phyloP scores from a whole-genome alignment of 2,797 vertebrate genomes.

The Mormyrus hasselquistii region DNA sequence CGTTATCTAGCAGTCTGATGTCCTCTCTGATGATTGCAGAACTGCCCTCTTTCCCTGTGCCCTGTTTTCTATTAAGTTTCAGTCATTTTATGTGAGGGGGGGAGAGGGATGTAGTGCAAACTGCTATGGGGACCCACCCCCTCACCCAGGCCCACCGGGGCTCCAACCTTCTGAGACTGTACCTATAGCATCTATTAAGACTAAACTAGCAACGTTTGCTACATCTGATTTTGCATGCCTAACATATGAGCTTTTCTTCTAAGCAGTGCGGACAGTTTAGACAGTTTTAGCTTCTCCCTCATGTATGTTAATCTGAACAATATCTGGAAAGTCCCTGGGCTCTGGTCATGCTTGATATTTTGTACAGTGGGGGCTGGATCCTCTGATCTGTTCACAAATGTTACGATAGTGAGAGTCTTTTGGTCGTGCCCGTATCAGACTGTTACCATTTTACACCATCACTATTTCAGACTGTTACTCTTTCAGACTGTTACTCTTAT shows the following conservation, averaged over 20 bases:
- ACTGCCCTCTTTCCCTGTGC: background rate
- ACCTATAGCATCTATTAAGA: background rate
- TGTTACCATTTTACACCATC: background rate
- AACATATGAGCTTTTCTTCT: background rate
- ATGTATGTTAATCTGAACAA: background rate
- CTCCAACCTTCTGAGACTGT: background rate
- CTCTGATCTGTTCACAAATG: background rate
- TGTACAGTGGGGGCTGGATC: background rate
- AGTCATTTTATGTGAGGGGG: background rate
- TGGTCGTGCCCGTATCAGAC: background rate
- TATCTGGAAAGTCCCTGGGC: background rate
- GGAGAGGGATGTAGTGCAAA: background rate
- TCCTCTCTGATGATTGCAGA: background rate
- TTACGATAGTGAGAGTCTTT: background rate
- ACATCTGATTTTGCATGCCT: background rate
- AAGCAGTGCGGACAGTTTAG: background rate
- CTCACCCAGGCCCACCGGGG: background rate
- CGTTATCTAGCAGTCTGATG: background rate
- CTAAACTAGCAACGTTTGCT: background rate
- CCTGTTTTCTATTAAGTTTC: background rate
- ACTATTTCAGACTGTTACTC: background rate
- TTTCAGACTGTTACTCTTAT: background rate
- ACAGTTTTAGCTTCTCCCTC: background rate
- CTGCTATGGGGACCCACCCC: background rate
- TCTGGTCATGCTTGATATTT: background rate